phyloP scores from a whole-genome alignment of 2,888 invertebrate species.

The Entomobrya proxima region DNA sequence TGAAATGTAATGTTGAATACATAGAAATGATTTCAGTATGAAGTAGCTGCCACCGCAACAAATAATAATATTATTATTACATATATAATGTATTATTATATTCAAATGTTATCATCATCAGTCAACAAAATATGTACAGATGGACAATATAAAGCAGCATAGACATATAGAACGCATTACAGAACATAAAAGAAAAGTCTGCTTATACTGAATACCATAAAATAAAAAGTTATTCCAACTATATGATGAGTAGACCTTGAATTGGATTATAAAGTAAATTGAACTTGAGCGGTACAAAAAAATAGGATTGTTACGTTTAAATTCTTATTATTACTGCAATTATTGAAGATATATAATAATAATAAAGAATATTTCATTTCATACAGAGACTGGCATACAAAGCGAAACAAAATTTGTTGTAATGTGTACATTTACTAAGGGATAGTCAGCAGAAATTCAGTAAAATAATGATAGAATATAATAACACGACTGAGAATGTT shows the following conservation, averaged over 20 bases:
- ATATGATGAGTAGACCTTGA: constrained; percentile 37
- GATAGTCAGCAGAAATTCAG: neutral
- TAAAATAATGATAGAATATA: neutral
- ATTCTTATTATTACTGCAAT: constrained; percentile 41
- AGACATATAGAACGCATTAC: neutral
- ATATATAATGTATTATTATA: constrained; percentile 35
- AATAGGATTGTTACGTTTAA: constrained; percentile 37
- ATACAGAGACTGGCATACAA: neutral
- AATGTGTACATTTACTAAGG: too few species aligned
- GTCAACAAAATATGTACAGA: constrained; percentile 1
- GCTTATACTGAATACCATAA: too few species aligned
- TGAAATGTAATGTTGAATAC: neutral
- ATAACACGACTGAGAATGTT: neutral
- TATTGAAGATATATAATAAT: neutral
- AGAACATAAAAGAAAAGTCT: neutral
- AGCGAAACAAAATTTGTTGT: neutral
- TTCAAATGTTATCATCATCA: constrained; percentile 38
- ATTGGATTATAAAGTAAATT: constrained; percentile 51
- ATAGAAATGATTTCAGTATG: neutral
- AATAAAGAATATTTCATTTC: neutral
- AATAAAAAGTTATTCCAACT: neutral
- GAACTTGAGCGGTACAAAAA: constrained; percentile 14
- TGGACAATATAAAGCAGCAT: neutral
- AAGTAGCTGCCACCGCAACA: too few species aligned
- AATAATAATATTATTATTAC: constrained; percentile 37